A percentile compares a stretch with the other conserved stretches of the same genome.
Evolutionary conservation across 1,140 invertebrate genomes (phyloP).

Genomic region (Drosophila eugracilis): DNA sequence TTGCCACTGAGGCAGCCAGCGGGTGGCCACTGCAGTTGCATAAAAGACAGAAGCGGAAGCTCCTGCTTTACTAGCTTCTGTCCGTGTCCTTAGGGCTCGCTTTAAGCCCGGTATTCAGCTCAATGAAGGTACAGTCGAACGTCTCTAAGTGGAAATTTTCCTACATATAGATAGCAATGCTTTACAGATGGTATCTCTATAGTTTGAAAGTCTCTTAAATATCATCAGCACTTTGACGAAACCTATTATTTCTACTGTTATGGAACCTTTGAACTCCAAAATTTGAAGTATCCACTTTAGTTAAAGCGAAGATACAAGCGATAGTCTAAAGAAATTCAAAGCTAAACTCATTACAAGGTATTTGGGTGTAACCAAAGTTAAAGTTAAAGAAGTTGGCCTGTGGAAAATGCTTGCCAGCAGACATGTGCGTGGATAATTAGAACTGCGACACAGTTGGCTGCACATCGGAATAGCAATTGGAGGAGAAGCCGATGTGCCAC

Average conservation of each 20-base stretch:
- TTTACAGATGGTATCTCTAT: too few relatives aligned
- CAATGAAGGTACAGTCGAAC: slow-evolving; percentile 24
- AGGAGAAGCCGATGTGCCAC: slow-evolving; percentile 27
- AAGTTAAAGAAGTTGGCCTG: slow-evolving; percentile 17
- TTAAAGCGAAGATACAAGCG: too few relatives aligned
- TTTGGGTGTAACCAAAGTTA: background rate
- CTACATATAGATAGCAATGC: background rate
- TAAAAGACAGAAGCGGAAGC: slow-evolving; percentile 79
- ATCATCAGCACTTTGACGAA: too few relatives aligned
- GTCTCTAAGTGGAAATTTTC: background rate
- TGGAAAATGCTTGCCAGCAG: slow-evolving; percentile 39
- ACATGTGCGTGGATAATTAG: slow-evolving; percentile 83
- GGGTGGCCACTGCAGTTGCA: slow-evolving; percentile 80
- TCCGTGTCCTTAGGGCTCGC: slow-evolving; percentile 32
- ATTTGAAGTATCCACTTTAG: background rate
- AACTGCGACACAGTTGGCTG: slow-evolving; percentile 77
- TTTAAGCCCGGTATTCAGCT: slow-evolving; percentile 33
- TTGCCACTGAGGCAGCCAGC: slow-evolving; percentile 58
- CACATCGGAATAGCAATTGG: slow-evolving; percentile 52
- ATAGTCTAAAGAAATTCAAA: too few relatives aligned
- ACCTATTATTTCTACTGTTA: too few relatives aligned
- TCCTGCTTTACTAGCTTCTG: slow-evolving; percentile 61
- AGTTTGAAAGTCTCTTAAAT: too few relatives aligned
- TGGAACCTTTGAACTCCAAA: too few relatives aligned
- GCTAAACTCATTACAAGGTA: background rate